These are phyloP conservation scores for Lasioglossum figueresi DNA, from an alignment of 2,888 invertebrate species.

Conservation along the genomic window DNA sequence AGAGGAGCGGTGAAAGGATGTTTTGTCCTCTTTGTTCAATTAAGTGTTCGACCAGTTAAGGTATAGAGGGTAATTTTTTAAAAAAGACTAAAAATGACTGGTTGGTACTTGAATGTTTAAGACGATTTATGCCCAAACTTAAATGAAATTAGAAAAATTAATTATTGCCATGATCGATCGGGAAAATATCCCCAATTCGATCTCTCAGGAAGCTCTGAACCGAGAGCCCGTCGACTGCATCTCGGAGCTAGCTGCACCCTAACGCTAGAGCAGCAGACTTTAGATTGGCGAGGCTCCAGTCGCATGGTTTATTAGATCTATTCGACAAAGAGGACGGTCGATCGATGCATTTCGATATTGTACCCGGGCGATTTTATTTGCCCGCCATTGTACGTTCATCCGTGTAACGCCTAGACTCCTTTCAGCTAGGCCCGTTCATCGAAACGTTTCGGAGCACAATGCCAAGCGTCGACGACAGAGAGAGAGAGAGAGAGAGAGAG, in stretches of 20 bases:
- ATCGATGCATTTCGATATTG: slow-evolving; percentile 73
- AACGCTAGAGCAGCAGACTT: slow-evolving; percentile 69
- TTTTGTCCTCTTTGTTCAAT: no score
- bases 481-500: no score
- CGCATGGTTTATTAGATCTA: slow-evolving; percentile 76
- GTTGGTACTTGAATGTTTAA: no score
- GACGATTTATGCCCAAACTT: no score
- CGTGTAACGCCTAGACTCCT: slow-evolving; percentile 39
- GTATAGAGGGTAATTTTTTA: no score
- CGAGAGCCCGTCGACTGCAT: slow-evolving; percentile 12
- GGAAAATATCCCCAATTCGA: not conserved
- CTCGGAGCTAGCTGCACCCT: slow-evolving; percentile 61
- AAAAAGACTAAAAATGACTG: no score
- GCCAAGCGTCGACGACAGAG: not conserved
- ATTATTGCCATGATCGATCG: no score
- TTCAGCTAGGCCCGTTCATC: not conserved
- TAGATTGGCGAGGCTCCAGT: slow-evolving; percentile 75
- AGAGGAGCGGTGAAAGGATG: not conserved
- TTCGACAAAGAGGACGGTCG: slow-evolving; percentile 44
- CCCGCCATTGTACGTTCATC: slow-evolving; percentile 29
- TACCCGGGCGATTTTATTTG: slow-evolving; percentile 57
- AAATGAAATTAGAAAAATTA: no score
- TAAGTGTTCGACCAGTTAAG: no score
- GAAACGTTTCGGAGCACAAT: not conserved
- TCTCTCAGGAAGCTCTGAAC: not conserved